Evolutionary conservation across 1,140 invertebrate genomes (phyloP), one percentile per base, ranked within the genome.

Genomic region (Heliconius melpomene): DNA sequence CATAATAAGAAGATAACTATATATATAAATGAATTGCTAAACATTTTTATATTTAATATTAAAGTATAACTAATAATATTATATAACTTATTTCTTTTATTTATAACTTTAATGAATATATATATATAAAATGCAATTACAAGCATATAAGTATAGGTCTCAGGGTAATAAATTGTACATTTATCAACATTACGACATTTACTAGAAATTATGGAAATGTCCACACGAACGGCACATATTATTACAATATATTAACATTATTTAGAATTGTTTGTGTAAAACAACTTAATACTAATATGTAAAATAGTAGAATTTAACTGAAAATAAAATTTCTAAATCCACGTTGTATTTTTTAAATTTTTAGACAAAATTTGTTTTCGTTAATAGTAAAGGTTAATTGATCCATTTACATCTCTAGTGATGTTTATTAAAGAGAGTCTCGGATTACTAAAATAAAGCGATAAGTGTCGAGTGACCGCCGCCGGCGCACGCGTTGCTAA

Each of bases 181-280:
- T 80, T 79, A 80, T 80, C 74, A 72, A 75, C n/a, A 66, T 73
- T 57, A 80, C 66, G 79, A 80, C 75, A 74, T 73, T 80, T 72
- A 72, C 74, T 54, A 73, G 79, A 80, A 73, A 36, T 77, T 80
- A 76, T 76, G 74, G 79, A 80, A 80, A 72, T 76, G 66, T 79
- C 72, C 77, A 52, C 77, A 72, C 70, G 50, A 18, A 23, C 20
- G 36, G 36, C 6, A 57, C 26, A 23, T 60, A 52, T 78, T 73
- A 38, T 73, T 72, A 78, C 13, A 78, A 71, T 29, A 36, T 32
- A 66, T 70, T 77, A 8, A 46, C 54, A 26, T 66, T 66, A 66
- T 29, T 66, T 66, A 9, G 60, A 66, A 66, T 60, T 60, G n/a
- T 23, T 60, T 26, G 2, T 60, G n/a, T 11, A 9, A 23, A 26